A percentile compares a stretch with the other conserved stretches of the same genome.
Conservation (phyloP, 1,140 invertebrate genomes). For the Tachypleus tridentatus region DNA sequence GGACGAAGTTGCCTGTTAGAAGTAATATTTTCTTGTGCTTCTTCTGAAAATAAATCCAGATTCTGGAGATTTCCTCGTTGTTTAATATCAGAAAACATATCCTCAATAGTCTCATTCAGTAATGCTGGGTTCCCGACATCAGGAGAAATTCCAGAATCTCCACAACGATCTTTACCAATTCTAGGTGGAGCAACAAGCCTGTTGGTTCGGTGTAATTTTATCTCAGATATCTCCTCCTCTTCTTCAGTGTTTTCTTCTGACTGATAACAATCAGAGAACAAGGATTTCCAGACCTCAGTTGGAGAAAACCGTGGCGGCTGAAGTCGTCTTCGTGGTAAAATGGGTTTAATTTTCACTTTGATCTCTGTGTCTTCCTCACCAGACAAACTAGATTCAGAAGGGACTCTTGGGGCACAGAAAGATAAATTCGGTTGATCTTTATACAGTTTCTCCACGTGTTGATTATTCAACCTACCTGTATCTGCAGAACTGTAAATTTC, state of each 20-base stretch:
- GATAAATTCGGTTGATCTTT: too few relatives aligned
- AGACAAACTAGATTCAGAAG: background rate
- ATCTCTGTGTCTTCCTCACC: conserved; percentile 39
- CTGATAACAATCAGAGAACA: conserved; percentile 22
- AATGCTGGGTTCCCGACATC: conserved; percentile 44
- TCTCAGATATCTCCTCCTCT: conserved; percentile 35
- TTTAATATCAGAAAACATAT: conserved; percentile 1
- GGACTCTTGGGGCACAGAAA: too few relatives aligned
- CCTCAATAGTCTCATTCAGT: conserved; percentile 8
- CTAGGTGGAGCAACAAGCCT: conserved; percentile 39
- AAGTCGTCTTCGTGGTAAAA: conserved; percentile 57
- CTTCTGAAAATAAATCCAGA: background rate
- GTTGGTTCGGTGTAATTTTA: conserved; percentile 41
- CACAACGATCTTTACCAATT: conserved; percentile 48
- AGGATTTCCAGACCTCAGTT: conserved; percentile 58
- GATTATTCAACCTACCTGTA: too few relatives aligned
- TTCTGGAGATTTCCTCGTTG: background rate
- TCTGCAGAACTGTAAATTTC: too few relatives aligned
- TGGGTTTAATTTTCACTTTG: conserved; percentile 55
- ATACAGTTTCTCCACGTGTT: too few relatives aligned
- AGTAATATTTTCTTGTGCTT: background rate
- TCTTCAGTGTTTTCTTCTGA: conserved; percentile 27
- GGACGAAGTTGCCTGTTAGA: conserved; percentile 2
- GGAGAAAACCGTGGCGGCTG: conserved; percentile 66
- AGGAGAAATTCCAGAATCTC: conserved; percentile 65